Evolutionary conservation across 2,113 vertebrate species (phyloP), one percentile per base, ranked within the genome.

Genomic region (Seriola quinqueradiata): DNA sequence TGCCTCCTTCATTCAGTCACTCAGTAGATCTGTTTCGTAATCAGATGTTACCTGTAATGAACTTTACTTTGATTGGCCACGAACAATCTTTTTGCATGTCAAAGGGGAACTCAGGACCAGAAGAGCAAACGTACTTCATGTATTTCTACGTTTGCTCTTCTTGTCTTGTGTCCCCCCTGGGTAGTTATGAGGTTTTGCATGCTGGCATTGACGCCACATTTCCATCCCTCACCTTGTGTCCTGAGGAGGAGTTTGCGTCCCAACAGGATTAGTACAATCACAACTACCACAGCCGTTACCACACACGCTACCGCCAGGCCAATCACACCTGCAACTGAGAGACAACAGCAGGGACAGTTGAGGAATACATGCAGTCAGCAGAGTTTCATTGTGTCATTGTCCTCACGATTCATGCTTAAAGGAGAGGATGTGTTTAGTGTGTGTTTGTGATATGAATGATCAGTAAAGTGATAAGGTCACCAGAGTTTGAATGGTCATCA

Each of bases 161-260:
- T 28, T 28, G 28, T 28, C 28, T 28, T 28, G 28, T 28, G 28
- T 28, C 28, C 28, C 28, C 28, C 28, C 28, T 28, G 28, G 28
- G 28, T 28, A 28, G 28, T 28, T 28, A 28, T 28, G 11, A 8
- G 14, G 4, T 23, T 44, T 36, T 17, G 3, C 11, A 8, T 40
- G 14, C 12, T 52, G 14, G 44, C 19, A 3, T 34, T 7, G 32
- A 4, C 12, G 6, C 11, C 9, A 64, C 7, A 46, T n/a, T 14
- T 21, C 8, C 5, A 19, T 21, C 1, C 46, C 86, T 81, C 38
- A 89, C 91, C 86, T 87, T 23, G 21, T 25, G 5, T 44, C 11
- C 40, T 21, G 38, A 5, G 5, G 17, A 5, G 5, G 17, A 65
- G 10, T 70, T 61, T 85, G 63, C 16, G 9, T 74, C n/a, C 65